phyloP scores from a whole-genome alignment of 2,888 invertebrate genomes.

The Pycnomerus fuliginosus region DNA sequence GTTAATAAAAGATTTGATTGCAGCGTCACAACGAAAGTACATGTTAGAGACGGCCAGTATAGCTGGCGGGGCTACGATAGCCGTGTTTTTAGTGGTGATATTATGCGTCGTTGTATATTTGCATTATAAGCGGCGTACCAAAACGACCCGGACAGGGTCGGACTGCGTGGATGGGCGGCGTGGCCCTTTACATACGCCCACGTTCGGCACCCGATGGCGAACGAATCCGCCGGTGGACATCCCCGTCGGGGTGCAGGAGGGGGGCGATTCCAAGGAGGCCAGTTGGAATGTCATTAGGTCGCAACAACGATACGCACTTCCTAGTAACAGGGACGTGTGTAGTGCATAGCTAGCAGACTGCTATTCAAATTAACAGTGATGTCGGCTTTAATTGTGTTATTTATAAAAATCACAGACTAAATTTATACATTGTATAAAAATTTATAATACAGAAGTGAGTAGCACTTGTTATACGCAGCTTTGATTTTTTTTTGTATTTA shows the following conservation, averaged over 20 bases:
- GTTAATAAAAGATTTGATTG: too few species aligned
- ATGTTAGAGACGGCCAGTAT: conserved; percentile 88
- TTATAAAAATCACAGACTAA: conserved; percentile 33
- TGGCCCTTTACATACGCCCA: conserved; percentile 38
- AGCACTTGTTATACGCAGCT: conserved; percentile 51
- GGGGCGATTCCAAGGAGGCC: conserved; percentile 32
- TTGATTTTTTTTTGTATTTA: conserved; percentile 31
- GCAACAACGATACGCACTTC: conserved; percentile 36
- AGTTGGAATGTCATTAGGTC: conserved; percentile 23
- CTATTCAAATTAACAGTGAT: conserved; percentile 40
- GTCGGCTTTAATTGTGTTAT: conserved; percentile 42
- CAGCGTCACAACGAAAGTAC: conserved; percentile 76
- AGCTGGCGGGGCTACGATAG: conserved; percentile 79
- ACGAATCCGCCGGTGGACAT: conserved; percentile 33
- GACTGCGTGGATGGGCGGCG: conserved; percentile 49
- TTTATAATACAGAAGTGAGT: conserved; percentile 35
- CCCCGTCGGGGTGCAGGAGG: conserved; percentile 33
- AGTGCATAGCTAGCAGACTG: conserved; percentile 35
- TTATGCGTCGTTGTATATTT: conserved; percentile 67
- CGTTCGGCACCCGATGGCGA: conserved; percentile 48
- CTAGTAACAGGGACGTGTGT: conserved; percentile 30
- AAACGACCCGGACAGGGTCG: conserved; percentile 41
- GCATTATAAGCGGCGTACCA: conserved; percentile 61
- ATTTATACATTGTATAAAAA: conserved; percentile 38
- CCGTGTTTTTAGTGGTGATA: conserved; percentile 68